Percentiles rank a stretch among this genome's conserved stretches.
These are phyloP conservation scores for Phalacrocorax pelagicus DNA, from an alignment of 2,113 vertebrate genomes.

Conservation along the genomic window DNA sequence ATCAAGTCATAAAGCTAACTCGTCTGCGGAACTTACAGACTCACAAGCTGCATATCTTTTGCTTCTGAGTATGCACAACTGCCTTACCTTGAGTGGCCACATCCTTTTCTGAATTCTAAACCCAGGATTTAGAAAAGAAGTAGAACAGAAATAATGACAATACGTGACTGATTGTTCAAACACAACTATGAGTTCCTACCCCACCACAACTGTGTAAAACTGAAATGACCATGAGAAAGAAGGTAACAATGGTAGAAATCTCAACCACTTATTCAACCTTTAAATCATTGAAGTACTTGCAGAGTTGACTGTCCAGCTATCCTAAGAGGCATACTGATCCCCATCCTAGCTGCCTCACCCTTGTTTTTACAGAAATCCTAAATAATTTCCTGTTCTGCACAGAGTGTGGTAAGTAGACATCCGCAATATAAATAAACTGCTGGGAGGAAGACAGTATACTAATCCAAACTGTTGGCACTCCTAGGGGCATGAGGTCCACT, in stretches of 20 bases:
- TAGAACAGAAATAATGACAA: background rate
- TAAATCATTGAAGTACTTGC: background rate
- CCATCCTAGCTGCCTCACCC: background rate
- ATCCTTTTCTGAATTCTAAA: background rate
- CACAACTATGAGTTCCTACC: background rate
- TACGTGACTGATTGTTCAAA: background rate
- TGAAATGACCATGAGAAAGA: background rate
- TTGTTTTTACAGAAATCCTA: background rate
- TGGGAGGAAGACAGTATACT: background rate
- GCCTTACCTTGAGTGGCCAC: background rate
- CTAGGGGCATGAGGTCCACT: background rate
- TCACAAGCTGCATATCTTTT: background rate
- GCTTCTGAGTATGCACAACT: background rate
- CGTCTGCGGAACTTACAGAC: background rate
- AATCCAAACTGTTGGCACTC: background rate
- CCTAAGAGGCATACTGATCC: background rate
- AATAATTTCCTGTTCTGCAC: background rate
- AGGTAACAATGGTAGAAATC: background rate
- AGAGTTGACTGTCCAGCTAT: background rate
- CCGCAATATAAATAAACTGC: background rate
- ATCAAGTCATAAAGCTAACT: background rate
- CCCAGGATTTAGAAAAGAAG: background rate
- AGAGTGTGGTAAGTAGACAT: background rate
- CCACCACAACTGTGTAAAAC: background rate
- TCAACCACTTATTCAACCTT: background rate